Evolutionary conservation across 1,140 invertebrate species (phyloP), one percentile per base, ranked within the genome.

Genomic region (Pseudomyrmex flavicornis): DNA sequence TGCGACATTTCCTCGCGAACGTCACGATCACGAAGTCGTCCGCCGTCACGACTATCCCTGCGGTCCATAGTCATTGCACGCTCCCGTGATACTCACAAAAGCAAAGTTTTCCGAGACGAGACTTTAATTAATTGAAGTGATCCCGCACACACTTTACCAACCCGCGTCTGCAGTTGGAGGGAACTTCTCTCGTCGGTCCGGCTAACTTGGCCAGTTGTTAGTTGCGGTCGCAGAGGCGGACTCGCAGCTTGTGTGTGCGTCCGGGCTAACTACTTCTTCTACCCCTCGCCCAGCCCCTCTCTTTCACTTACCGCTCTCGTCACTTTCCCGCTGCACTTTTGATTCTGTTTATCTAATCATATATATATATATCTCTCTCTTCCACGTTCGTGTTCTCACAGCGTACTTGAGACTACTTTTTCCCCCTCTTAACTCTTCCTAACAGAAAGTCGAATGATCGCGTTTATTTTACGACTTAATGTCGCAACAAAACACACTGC

Each of bases 111-210:
- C 17, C 46, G 54, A 80, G 76, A 80, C 46, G 58, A 68, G 80
- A 77, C 65, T 79, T 87, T 70, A 88, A 90, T 90, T 86, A 89
- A 90, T 84, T 82, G 73, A 68, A 88, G 82, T 77, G 80, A 88
- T 88, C 82, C 59, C 70, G 59, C 69, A 69, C 72, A 86, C 72
- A 86, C 63, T 88, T 84, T 58, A 69, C 22, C 9, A 22, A 22
- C 35, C 35, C 35, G 17, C 22, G 61, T 52, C 50, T 13, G 46
- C n/a, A 65, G 62, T 61, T 84, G 35, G 50, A 3, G 58, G 85
- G 59, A 85, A 87, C 75, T 82, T 63, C 44, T 76, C 84, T 86
- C 54, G 76, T 20, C 56, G 59, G 22, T n/a, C 46, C 50, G 26
- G 72, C 85, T 76, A 83, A 77, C 59, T 75, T 83, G 52, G 65